phyloP scores from a whole-genome alignment of 2,797 vertebrate genomes.

The Cuculus canorus region DNA sequence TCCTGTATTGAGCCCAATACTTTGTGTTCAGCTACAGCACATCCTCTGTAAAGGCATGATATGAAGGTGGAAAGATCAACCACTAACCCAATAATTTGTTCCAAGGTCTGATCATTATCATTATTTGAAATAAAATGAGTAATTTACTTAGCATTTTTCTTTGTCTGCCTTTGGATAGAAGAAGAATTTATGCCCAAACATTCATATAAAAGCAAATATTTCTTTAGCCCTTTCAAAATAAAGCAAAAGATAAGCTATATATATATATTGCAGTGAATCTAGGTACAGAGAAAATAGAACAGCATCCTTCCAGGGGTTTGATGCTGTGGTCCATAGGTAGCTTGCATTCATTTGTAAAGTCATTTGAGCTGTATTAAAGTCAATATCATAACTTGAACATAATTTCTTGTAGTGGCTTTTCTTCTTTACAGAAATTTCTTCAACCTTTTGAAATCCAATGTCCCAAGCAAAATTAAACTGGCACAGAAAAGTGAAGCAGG shows the following conservation, averaged over 20 bases:
- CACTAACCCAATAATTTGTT: background rate
- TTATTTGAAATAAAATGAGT: background rate
- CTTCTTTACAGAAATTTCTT: background rate
- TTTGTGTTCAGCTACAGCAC: background rate
- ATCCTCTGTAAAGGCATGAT: background rate
- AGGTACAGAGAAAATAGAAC: background rate
- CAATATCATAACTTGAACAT: background rate
- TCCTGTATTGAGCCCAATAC: background rate
- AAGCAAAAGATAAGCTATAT: background rate
- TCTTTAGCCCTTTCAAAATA: background rate
- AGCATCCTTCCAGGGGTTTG: background rate
- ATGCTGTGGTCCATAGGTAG: background rate
- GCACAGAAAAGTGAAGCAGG: background rate
- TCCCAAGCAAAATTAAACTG: background rate
- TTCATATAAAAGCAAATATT: background rate
- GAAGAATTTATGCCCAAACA: background rate
- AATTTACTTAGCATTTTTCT: background rate
- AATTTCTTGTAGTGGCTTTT: background rate
- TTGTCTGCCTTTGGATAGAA: background rate
- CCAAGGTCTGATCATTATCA: background rate
- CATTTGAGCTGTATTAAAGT: background rate
- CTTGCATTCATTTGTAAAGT: background rate
- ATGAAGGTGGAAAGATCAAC: background rate
- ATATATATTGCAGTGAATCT: background rate
- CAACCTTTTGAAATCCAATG: background rate